Base-by-base conservation (phyloP, 2,888 invertebrate genomes). In the Koerneria pararmatus region DNA sequence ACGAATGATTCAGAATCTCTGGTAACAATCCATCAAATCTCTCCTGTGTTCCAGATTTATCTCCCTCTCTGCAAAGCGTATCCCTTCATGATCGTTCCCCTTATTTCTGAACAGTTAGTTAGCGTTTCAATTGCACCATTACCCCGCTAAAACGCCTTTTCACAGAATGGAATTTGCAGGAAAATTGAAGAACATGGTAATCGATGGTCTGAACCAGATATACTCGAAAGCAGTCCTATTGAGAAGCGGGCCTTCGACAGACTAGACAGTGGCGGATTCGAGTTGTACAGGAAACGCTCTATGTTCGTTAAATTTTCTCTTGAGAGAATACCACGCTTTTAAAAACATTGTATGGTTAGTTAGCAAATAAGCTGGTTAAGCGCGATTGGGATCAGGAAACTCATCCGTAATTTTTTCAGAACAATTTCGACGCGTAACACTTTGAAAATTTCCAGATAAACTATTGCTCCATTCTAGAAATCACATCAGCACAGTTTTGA, bases 181-280 rank as follows among this genome's bases (percentile, higher is more conserved):
- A n/a, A n/a, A n/a, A n/a, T n/a, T n/a, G n/a, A n/a, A n/a, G n/a
- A n/a, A n/a, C n/a, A n/a, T n/a, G n/a, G n/a, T n/a, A n/a, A n/a
- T n/a, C n/a, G n/a, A n/a, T n/a, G n/a, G n/a, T n/a, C n/a, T n/a
- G n/a, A n/a, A n/a, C n/a, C n/a, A n/a, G n/a, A n/a, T n/a, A n/a
- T n/a, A n/a, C n/a, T n/a, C n/a, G n/a, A n/a, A n/a, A n/a, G n/a
- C n/a, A n/a, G n/a, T n/a, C n/a, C n/a, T n/a, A n/a, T n/a, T n/a
- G n/a, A n/a, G n/a, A 64, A 64, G 46, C 22, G 64, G 15, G 49
- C 64, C 22, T 64, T 64, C 46, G 64, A 64, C 27, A 37, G 64
- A 0, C 6, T 64, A 2, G 64, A 64, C 24, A 22, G 41, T 8
- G 1, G 11, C 37, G 64, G 56, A 54, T 64, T 64, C 46, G 64